Evolutionary conservation across 1,140 invertebrate genomes (phyloP).

Genomic region (Psilanteris sp.): DNA sequence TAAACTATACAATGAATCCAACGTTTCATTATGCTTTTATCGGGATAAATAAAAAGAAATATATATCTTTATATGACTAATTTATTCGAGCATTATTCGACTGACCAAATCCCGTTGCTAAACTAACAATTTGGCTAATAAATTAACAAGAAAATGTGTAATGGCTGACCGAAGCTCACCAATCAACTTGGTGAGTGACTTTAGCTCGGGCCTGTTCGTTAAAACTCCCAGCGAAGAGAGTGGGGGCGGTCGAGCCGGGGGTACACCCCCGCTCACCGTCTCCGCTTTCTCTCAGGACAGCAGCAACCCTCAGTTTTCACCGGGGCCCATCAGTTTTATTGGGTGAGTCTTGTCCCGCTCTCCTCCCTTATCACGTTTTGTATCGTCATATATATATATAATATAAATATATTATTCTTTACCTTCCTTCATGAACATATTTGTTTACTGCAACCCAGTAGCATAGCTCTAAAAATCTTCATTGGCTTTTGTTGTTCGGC

Average conservation of each 20-base stretch:
- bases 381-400: background rate
- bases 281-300: constrained; percentile 79
- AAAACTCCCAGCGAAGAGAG: constrained; percentile 92
- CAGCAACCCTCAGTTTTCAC: constrained; percentile 77
- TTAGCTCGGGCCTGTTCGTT: constrained; percentile 91
- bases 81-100: background rate
- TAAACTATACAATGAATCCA: too few relatives aligned
- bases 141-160: constrained; percentile 75
- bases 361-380: constrained; percentile 25
- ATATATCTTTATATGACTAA: too few relatives aligned
- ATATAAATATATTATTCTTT: background rate
- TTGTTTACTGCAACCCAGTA: constrained; percentile 7
- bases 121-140: constrained; percentile 52
- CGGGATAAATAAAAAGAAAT: too few relatives aligned
- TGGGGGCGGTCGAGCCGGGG: constrained; percentile 80
- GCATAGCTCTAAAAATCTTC: constrained; percentile 11
- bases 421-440: background rate
- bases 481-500: constrained; percentile 31
- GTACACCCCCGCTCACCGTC: constrained; percentile 78
- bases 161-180: constrained; percentile 85
- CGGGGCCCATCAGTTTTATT: constrained; percentile 74
- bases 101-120: constrained; percentile 7
- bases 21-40: too few relatives aligned
- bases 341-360: constrained; percentile 76
- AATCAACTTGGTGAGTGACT: constrained; percentile 92